Conservation (phyloP, 2,888 invertebrate species). For the Philonicus albiceps region DNA sequence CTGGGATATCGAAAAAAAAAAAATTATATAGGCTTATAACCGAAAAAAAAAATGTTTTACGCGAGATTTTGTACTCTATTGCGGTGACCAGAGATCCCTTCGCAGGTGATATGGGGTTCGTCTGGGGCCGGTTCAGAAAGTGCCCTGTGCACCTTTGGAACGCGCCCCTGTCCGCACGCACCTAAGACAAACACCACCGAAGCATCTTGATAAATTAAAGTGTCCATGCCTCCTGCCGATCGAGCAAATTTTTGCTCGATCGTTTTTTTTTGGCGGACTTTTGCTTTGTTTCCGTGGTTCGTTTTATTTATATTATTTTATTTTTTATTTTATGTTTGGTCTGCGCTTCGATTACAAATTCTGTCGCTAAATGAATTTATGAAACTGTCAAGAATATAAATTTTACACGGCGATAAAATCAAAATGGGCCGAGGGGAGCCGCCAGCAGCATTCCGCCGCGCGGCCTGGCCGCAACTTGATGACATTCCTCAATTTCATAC, state of each 20-base stretch:
- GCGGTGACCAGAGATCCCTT: not conserved
- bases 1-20: not conserved
- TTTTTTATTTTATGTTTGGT: not conserved
- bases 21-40: not conserved
- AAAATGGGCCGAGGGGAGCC: not conserved
- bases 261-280: not conserved
- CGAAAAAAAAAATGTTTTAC: constrained; percentile 18
- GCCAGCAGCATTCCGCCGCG: not conserved
- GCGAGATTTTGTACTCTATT: not conserved
- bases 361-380: constrained; percentile 38
- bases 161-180: not conserved
- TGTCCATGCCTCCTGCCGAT: constrained; percentile 16
- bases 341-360: constrained; percentile 27
- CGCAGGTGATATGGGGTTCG: not conserved
- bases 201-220: constrained; percentile 35
- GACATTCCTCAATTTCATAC: constrained; percentile 13
- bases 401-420: constrained; percentile 23
- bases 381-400: constrained; percentile 37
- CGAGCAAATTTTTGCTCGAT: not conserved
- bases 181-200: constrained; percentile 13
- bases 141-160: not conserved
- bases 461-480: not conserved
- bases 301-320: too few relatives aligned
- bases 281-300: not conserved
- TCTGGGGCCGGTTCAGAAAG: not conserved